Base-by-base conservation (phyloP, 2,888 invertebrate genomes). In the Rhogogaster chlorosoma region DNA sequence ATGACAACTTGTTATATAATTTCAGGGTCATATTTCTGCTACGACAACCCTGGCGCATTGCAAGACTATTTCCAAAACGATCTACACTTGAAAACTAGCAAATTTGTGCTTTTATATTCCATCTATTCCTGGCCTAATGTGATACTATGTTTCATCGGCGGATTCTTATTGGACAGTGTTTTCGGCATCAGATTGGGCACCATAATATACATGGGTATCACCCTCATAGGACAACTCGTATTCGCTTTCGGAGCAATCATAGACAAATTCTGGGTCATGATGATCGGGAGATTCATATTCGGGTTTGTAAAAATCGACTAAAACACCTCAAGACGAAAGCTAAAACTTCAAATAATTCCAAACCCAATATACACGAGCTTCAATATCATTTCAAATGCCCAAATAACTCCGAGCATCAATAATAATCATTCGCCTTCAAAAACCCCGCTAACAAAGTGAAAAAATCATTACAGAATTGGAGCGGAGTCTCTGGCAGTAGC, bases 101-200 rank as follows among this genome's bases (percentile, higher is more conserved):
- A 98, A 93, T 99, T 98, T 95, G 97, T 98, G 87, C 94, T 97
- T 86, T 95, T 99, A 73, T 99, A 99, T 94, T 97, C 97, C 6
- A 96, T 98, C 93, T 99, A 99, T 93, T 99, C 99, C 0, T 99
- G 99, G 99, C 99, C 99, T 45, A 99, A 99, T 95, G 97, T 99
- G 4, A 94, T 99, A 86, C 94, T 99, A 86, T 99, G 99, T 94
- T 98, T 99, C 93, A 96, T 99, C 92, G 99, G 99, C 71, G 99
- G 99, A 89, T 99, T 98, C 94, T 95, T 99, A 85, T 96, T 99
- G 90, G 99, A 99, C 94, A 97, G 97, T 88, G 96, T 99, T 73
- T 99, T 99, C 94, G 99, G 99, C 61, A 97, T 99, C 87, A 95
- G 99, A 89, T 93, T 98, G 87, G 99, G 99, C 67, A 98, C 99